Conservation (phyloP, 2,797 vertebrate genomes). For the Phaenicophaeus curvirostris region DNA sequence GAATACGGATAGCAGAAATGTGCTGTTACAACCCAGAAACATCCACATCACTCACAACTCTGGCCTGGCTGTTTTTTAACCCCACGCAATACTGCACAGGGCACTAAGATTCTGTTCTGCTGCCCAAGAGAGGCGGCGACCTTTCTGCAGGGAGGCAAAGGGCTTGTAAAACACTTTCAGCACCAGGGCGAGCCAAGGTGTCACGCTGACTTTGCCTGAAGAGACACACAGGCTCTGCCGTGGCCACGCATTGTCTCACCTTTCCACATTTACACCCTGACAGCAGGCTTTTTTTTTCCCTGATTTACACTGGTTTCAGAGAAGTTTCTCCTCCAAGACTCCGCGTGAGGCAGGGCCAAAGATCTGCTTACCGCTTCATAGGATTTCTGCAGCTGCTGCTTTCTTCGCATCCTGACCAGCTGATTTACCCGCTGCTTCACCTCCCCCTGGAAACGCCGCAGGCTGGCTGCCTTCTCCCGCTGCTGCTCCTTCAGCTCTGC, state of each 20-base stretch:
- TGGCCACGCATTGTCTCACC: neutral
- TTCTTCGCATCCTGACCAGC: slow-evolving; percentile 72
- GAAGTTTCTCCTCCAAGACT: neutral
- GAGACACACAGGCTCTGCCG: neutral
- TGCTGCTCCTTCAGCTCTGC: slow-evolving; percentile 79
- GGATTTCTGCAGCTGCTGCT: slow-evolving; percentile 76
- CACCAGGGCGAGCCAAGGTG: neutral
- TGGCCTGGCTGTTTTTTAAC: neutral
- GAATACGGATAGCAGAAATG: neutral
- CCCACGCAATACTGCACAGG: neutral
- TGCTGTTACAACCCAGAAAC: neutral
- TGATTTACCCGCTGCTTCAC: slow-evolving; percentile 88
- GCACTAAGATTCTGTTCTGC: neutral
- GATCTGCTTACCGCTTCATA: slow-evolving; percentile 72
- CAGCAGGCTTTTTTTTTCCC: neutral
- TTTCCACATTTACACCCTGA: neutral
- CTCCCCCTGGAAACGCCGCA: slow-evolving; percentile 85
- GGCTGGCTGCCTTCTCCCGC: slow-evolving; percentile 77
- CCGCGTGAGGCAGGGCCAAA: neutral
- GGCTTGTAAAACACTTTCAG: neutral
- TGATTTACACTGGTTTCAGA: rapidly evolving
- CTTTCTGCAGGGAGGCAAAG: neutral
- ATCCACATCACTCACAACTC: neutral
- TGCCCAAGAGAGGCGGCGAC: neutral
- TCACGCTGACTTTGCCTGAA: rapidly evolving